Base-by-base conservation (phyloP, 2,113 vertebrate genomes). In the Platysternon megacephalum region DNA sequence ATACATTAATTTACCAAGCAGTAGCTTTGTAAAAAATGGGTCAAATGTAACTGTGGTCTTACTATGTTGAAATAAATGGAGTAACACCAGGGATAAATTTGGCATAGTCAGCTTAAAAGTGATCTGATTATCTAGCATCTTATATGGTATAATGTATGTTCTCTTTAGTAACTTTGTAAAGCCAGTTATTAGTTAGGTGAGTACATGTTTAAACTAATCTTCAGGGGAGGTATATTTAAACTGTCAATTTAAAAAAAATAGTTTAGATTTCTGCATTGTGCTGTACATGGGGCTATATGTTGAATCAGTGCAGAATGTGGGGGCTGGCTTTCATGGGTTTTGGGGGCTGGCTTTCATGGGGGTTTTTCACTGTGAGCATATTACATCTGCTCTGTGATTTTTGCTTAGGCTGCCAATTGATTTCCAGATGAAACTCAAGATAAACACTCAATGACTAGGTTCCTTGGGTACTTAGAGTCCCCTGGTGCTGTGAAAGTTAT, bases 321-420 rank as follows among this genome's bases (percentile, higher is more conserved):
- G 81, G 82, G 82, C 94, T 95, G 96, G 44, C 80, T 49, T 93
- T 90, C 90, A 86, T 89, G 93, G n/a, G n/a, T n/a, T n/a, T n/a
- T 11, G 22, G 6, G 81, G 82, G 82, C 94, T 95, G 96, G 44
- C 80, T 49, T 93, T 90, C 90, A 86, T 89, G 93, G n/a, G 65
- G 0, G 0, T 46, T 91, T 89, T 55, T 91, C 44, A 68, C 94
- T 95, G 83, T 89, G 82, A 94, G 26, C 58, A 14, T 79, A 21
- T 44, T 74, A 53, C 10, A 85, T 32, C 86, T 88, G 28, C 81
- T 88, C 86, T 78, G 90, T 85, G 95, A 35, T 85, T 82, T 82
- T 79, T 85, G 88, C 55, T 29, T 68, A 51, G 96, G 93, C 93
- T 96, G 91, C 93, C 93, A 42, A 17, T 80, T 52, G 89, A 88